Conservation (phyloP, 2,888 invertebrate genomes). For the Apantesis nais region DNA sequence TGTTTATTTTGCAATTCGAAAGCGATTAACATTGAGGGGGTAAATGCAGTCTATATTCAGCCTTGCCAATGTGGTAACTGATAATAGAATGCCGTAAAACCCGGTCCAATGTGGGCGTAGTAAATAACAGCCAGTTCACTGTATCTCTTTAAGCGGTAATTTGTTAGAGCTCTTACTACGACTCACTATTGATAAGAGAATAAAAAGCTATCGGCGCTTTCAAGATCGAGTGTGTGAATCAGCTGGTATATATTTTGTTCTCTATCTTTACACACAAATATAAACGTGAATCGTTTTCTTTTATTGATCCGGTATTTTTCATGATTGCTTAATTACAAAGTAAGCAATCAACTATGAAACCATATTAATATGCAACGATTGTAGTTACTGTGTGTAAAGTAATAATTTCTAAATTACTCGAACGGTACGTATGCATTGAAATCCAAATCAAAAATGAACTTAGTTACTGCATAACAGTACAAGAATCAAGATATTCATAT, state of each 20-base stretch:
- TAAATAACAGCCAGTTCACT: slow-evolving; percentile 67
- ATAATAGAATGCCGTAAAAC: slow-evolving; percentile 76
- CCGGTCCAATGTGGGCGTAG: slow-evolving; percentile 71
- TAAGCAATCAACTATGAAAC: neutral
- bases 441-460: neutral
- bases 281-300: neutral
- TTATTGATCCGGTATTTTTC: neutral
- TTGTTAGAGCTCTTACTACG: slow-evolving; percentile 70
- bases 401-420: neutral
- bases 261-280: slow-evolving; percentile 5
- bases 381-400: neutral
- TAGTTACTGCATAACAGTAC: neutral
- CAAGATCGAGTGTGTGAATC: slow-evolving; percentile 52
- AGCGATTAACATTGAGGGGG: slow-evolving; percentile 57
- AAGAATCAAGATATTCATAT: neutral
- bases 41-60: slow-evolving; percentile 74
- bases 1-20: slow-evolving; percentile 54
- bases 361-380: neutral
- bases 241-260: slow-evolving; percentile 28
- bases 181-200: slow-evolving; percentile 66
- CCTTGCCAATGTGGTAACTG: slow-evolving; percentile 69
- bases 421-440: neutral
- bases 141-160: slow-evolving; percentile 77
- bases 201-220: slow-evolving; percentile 45
- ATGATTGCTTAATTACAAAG: neutral